Evolutionary conservation across 2,797 vertebrate genomes (phyloP).

Genomic region (Sebastes hopkinsi): DNA sequence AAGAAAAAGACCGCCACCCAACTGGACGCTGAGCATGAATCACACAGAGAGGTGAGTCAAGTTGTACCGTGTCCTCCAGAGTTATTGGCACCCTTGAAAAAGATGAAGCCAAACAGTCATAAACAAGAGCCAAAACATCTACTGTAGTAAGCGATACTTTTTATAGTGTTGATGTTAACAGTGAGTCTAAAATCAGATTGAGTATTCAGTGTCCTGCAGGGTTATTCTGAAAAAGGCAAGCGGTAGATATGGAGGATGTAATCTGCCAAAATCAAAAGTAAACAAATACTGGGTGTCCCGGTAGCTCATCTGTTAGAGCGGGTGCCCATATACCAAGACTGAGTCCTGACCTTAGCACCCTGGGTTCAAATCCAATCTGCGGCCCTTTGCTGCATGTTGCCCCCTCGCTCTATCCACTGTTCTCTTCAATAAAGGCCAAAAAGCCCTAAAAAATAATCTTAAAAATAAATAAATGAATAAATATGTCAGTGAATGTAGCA

Average conservation of each 20-base stretch:
- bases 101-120: not conserved
- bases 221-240: not conserved
- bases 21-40: constrained; percentile 30
- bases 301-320: no score
- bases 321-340: no score
- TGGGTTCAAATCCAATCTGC: accelerated
- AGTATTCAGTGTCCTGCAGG: not conserved
- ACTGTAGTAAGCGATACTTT: not conserved
- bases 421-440: no score
- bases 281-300: no score
- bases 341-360: no score
- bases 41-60: constrained; percentile 23
- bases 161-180: not conserved
- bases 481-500: no score
- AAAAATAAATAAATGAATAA: no score
- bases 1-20: not conserved
- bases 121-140: not conserved
- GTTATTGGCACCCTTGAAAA: constrained; percentile 25
- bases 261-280: no score
- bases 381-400: no score
- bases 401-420: no score
- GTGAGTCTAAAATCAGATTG: not conserved
- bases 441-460: accelerated
- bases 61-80: constrained; percentile 22
- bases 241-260: not conserved